A percentile compares a stretch with the other conserved stretches of the same genome.
Conservation (phyloP, 2,113 vertebrate species). For the Danionella cerebrum region DNA sequence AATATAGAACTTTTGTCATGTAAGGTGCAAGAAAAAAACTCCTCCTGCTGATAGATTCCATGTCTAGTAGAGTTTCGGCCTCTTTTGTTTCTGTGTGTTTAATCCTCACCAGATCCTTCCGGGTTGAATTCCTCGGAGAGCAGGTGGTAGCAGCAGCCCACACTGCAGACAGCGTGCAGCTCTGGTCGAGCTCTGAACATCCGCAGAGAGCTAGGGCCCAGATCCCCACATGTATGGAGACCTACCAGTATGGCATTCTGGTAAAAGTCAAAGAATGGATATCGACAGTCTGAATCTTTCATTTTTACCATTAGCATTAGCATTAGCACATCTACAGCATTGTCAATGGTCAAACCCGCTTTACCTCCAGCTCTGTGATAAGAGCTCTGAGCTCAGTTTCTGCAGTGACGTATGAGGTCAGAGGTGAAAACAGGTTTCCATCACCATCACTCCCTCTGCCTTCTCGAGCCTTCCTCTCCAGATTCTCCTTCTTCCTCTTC, state of each 20-base stretch:
- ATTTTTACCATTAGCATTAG: too few species aligned
- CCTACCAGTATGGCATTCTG: slow-evolving; percentile 89
- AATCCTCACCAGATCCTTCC: slow-evolving; percentile 59
- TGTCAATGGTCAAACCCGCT: too few species aligned
- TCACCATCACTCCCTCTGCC: slow-evolving; percentile 41
- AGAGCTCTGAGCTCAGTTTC: slow-evolving; percentile 83
- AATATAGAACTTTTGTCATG: too few species aligned
- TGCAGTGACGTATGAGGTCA: slow-evolving; percentile 85
- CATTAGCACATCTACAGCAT: too few species aligned
- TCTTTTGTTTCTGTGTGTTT: slow-evolving; percentile 2
- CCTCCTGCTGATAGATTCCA: too few species aligned
- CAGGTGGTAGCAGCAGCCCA: slow-evolving; percentile 96
- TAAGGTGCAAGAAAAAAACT: too few species aligned
- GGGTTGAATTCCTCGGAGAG: slow-evolving; percentile 87
- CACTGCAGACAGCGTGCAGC: slow-evolving; percentile 85
- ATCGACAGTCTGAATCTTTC: neutral
- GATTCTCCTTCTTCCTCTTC: slow-evolving; percentile 70
- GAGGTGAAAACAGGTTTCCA: slow-evolving; percentile 70
- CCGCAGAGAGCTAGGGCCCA: slow-evolving; percentile 71
- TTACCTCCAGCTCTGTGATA: slow-evolving; percentile 84
- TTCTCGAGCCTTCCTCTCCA: slow-evolving; percentile 64
- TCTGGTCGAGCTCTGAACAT: slow-evolving; percentile 82
- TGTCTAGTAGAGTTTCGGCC: too few species aligned
- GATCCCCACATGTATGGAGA: slow-evolving; percentile 92
- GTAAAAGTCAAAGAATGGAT: neutral